Percentiles rank a stretch among this genome's conserved stretches.
Conservation (phyloP, 2,888 invertebrate genomes). For the Cyclophora punctaria region DNA sequence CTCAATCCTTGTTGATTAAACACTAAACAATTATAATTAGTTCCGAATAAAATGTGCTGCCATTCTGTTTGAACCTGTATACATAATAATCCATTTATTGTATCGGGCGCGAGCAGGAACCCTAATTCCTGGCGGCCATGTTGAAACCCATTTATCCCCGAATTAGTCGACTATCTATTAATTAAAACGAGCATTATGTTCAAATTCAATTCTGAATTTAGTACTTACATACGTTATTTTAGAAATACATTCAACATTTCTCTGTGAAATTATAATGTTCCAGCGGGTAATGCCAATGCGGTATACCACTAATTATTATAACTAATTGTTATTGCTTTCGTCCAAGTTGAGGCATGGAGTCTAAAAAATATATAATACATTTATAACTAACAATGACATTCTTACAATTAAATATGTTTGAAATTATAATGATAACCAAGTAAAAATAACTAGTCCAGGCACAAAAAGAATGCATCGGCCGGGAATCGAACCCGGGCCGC, state of each 20-base stretch:
- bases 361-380: too few species aligned
- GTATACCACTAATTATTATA: too few species aligned
- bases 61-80: background rate
- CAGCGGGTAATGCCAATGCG: too few species aligned
- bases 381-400: too few species aligned
- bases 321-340: too few species aligned
- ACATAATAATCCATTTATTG: conserved; percentile 7
- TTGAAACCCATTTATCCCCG: conserved; percentile 12
- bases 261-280: too few species aligned
- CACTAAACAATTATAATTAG: too few species aligned
- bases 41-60: too few species aligned
- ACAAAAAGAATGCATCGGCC: conserved; percentile 58
- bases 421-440: background rate
- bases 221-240: conserved; percentile 12
- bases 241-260: background rate
- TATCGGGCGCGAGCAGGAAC: background rate
- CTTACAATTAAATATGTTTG: too few species aligned
- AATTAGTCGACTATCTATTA: conserved; percentile 27
- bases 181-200: conserved; percentile 32
- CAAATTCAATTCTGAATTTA: conserved; percentile 25
- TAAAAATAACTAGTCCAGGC: background rate
- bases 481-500: conserved; percentile 77
- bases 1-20: too few species aligned
- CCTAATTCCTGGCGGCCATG: too few species aligned
- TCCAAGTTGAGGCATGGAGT: too few species aligned